Percentiles rank a stretch among this genome's conserved stretches.
Evolutionary conservation across 2,888 invertebrate species (phyloP).

Genomic region (Philopedon plagiatum): DNA sequence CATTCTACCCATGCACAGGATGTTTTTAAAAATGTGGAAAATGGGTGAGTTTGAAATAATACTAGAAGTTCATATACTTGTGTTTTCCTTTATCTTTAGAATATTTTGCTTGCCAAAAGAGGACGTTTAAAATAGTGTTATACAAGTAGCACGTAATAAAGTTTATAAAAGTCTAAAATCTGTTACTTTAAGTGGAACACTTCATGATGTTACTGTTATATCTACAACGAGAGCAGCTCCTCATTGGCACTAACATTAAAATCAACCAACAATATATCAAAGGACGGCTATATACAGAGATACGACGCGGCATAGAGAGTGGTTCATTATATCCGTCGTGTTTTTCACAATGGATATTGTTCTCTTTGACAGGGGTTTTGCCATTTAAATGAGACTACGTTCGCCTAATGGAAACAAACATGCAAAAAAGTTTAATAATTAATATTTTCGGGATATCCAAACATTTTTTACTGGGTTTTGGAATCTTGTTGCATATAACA

Average conservation of each 20-base stretch:
- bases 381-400: slow-evolving; percentile 6
- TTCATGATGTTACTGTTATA: not conserved
- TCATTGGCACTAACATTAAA: slow-evolving; percentile 34
- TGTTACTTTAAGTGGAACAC: not conserved
- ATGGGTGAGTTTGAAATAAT: too few relatives aligned
- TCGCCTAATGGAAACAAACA: slow-evolving; percentile 8
- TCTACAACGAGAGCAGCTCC: slow-evolving; percentile 10
- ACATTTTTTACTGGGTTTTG: not conserved
- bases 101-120: too few relatives aligned
- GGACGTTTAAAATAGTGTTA: not conserved
- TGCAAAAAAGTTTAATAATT: slow-evolving; percentile 3
- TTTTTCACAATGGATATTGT: slow-evolving; percentile 38
- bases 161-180: not conserved
- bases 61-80: too few relatives aligned
- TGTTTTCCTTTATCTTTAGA: too few relatives aligned
- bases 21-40: too few relatives aligned
- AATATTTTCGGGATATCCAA: not conserved
- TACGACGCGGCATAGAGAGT: slow-evolving; percentile 35
- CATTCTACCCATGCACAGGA: too few relatives aligned
- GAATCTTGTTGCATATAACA: too few relatives aligned
- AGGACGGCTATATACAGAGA: slow-evolving; percentile 18
- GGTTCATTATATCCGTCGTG: slow-evolving; percentile 33
- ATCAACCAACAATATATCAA: slow-evolving; percentile 33
- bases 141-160: too few relatives aligned
- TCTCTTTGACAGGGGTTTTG: slow-evolving; percentile 24